These are phyloP conservation scores for Ardeotis arabs DNA, from an alignment of 2,113 vertebrate species.

Conservation along the genomic window DNA sequence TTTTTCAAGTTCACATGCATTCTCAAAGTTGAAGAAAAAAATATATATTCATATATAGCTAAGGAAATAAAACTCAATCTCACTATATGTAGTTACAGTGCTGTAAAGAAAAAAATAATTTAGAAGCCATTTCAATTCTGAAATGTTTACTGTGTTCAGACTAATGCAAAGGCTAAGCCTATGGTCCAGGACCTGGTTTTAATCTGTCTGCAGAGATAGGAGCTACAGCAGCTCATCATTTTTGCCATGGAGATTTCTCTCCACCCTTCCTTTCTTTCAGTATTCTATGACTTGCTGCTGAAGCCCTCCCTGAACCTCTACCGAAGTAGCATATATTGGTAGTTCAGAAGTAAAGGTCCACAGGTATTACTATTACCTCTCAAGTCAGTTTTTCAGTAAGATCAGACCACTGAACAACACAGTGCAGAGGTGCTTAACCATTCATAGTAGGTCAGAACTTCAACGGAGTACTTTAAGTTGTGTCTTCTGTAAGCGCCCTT, in stretches of 20 bases:
- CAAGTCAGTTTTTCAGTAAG: constrained; percentile 15
- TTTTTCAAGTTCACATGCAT: not conserved
- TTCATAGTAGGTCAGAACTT: not conserved
- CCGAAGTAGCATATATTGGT: not conserved
- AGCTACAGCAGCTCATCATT: constrained; percentile 8
- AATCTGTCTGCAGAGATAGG: not conserved
- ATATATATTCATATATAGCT: constrained; percentile 24
- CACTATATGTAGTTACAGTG: constrained; percentile 48
- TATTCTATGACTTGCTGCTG: constrained; percentile 39
- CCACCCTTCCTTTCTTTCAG: constrained; percentile 43
- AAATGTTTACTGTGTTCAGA: constrained; percentile 42
- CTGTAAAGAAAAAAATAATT: constrained; percentile 62
- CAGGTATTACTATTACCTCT: not conserved
- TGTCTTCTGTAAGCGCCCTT: constrained; percentile 74
- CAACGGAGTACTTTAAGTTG: constrained; percentile 49
- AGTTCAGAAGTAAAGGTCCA: constrained; percentile 37
- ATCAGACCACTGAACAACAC: not conserved
- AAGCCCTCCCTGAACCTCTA: constrained; percentile 35
- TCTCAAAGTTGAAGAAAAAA: constrained; percentile 27
- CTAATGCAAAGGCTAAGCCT: constrained; percentile 33
- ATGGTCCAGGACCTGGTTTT: not conserved
- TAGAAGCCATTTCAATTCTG: constrained; percentile 58
- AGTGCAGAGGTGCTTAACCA: constrained; percentile 11
- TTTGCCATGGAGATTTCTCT: not conserved
- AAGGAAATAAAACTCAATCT: constrained; percentile 50